phyloP scores from a whole-genome alignment of 2,888 invertebrate genomes.

The Xiphydria camelus region DNA sequence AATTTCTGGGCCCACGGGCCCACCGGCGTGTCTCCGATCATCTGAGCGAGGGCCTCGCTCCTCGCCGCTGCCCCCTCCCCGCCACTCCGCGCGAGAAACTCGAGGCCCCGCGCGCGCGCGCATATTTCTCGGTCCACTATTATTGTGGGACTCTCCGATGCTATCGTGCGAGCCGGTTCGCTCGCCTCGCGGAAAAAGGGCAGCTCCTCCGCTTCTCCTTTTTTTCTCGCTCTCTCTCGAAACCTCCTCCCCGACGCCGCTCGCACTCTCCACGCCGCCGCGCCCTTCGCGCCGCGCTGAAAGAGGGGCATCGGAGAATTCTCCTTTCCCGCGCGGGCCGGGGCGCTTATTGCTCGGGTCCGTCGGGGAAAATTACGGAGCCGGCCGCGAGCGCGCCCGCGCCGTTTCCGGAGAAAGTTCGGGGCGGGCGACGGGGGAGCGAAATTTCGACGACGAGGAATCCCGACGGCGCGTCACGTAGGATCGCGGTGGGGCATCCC shows the following conservation, averaged over 20 bases:
- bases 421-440: not conserved
- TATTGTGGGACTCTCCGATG: constrained; percentile 37
- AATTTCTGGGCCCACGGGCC: constrained; percentile 52
- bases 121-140: constrained; percentile 42
- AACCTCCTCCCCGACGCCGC: constrained; percentile 11
- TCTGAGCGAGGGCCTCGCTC: constrained; percentile 29
- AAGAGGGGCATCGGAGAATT: too few species aligned
- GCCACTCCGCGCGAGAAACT: constrained; percentile 18
- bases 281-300: not conserved
- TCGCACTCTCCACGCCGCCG: not conserved
- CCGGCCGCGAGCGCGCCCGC: too few species aligned
- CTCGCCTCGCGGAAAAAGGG: constrained; percentile 31
- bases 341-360: too few species aligned
- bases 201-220: constrained; percentile 8
- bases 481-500: not conserved
- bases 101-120: constrained; percentile 21
- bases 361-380: too few species aligned
- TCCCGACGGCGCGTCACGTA: too few species aligned
- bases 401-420: too few species aligned
- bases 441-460: not conserved
- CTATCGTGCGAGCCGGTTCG: constrained; percentile 35
- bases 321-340: not conserved
- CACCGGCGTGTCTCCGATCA: constrained; percentile 46
- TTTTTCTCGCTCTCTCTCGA: constrained; percentile 6
- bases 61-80: constrained; percentile 3